Percentiles rank a stretch among this genome's conserved stretches.
Evolutionary conservation across 2,888 invertebrate genomes (phyloP).

Genomic region (Ptychoptera contaminata): DNA sequence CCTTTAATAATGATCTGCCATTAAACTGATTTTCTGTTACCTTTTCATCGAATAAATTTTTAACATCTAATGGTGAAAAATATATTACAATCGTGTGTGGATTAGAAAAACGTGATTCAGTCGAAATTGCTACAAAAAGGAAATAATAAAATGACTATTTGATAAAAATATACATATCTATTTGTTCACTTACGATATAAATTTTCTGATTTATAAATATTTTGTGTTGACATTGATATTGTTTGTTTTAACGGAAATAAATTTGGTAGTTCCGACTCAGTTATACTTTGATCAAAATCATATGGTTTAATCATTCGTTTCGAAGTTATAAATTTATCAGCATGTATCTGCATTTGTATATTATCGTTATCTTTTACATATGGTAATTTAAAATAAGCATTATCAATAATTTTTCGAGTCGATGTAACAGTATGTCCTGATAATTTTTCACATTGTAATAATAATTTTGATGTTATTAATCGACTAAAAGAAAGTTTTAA

Average conservation of each 20-base stretch:
- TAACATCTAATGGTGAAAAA: slow-evolving; percentile 45
- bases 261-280: slow-evolving; percentile 45
- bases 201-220: slow-evolving; percentile 46
- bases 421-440: slow-evolving; percentile 37
- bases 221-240: slow-evolving; percentile 43
- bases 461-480: slow-evolving; percentile 44
- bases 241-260: slow-evolving; percentile 60
- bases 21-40: slow-evolving; percentile 51
- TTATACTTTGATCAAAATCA: slow-evolving; percentile 29
- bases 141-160: no score
- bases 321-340: slow-evolving; percentile 51
- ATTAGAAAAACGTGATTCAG: slow-evolving; percentile 29
- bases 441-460: slow-evolving; percentile 51
- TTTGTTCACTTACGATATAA: slow-evolving; percentile 50
- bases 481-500: slow-evolving; percentile 46
- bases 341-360: slow-evolving; percentile 46
- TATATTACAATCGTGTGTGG: slow-evolving; percentile 69
- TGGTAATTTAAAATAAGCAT: slow-evolving; percentile 39
- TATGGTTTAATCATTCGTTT: slow-evolving; percentile 39
- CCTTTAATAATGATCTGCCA: slow-evolving; percentile 53
- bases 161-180: slow-evolving; percentile 5
- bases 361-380: slow-evolving; percentile 44
- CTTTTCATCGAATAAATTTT: slow-evolving; percentile 50
- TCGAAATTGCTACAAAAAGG: slow-evolving; percentile 11
- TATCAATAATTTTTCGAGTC: slow-evolving; percentile 40